Base-by-base conservation (phyloP, 2,113 vertebrate species). In the Holacanthus passer region DNA sequence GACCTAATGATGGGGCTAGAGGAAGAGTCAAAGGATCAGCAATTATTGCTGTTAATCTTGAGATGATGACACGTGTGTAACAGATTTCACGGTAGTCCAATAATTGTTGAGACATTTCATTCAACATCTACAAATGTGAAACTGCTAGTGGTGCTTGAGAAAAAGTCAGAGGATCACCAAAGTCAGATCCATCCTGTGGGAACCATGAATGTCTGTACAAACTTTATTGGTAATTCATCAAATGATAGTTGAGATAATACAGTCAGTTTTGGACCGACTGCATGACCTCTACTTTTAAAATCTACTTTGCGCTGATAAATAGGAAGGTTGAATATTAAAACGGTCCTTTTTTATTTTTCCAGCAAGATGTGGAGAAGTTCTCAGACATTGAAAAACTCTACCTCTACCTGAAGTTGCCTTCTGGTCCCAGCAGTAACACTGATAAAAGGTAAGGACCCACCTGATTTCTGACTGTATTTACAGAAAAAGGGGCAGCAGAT, bases 311-410 rank as follows among this genome's bases (percentile, higher is more conserved):
- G 22, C 37, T 45, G 43, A 48, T 47, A 3, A 32, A 32, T 3
- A 29, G 11, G 24, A 37, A 37, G 27, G 4, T 4, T 8, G 56
- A 35, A 63, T 37, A 53, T 37, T 48, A 37, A 41, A 72, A 32
- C 19, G 63, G n/a, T 20, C 68, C 45, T 10, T 43, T 81, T 79
- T 43, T 87, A 87, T 90, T 93, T 83, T 27, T 66, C n/a, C 93
- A 99, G 98, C 97, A 98, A 99, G 98, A 99, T 96, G 97, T 99
- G 91, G 98, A 99, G 95, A 99, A 97, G 95, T 99, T 99, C 97
- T 99, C 98, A 94, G 98, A 99, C 93, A 95, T 99, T 90, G 98
- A 99, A 96, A 99, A 99, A 96, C 98, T 99, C 96, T 99, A 99
- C 97, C 98, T 99, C 97, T 99, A 99, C 97, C 98, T 99, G 93